These are phyloP conservation scores for Loripinus fragilis DNA, from an alignment of 2,888 invertebrate genomes.

Conservation along the genomic window DNA sequence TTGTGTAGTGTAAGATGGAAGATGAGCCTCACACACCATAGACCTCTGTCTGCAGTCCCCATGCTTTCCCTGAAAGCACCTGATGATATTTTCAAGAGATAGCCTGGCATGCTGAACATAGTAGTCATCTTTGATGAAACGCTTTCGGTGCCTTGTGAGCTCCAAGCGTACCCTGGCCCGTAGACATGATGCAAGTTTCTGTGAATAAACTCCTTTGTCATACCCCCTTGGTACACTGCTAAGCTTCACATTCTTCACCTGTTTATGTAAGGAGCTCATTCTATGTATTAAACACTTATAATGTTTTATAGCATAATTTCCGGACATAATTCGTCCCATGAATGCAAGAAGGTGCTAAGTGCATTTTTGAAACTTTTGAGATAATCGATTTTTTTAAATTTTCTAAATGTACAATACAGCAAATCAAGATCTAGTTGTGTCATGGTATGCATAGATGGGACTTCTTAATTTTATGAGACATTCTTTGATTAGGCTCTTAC, in stretches of 20 bases:
- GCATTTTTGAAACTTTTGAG: no score
- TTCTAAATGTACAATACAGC: no score
- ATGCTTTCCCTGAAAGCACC: conserved; percentile 18
- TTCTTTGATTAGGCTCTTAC: no score
- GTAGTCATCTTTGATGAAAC: neutral
- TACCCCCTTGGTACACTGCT: neutral
- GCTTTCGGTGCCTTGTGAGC: conserved; percentile 1
- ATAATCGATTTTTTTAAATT: no score
- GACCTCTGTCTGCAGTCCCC: conserved; percentile 7
- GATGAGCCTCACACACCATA: conserved; percentile 26
- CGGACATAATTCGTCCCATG: no score
- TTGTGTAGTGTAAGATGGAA: conserved; percentile 1
- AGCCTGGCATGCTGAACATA: neutral
- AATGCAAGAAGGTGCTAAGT: no score
- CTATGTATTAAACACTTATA: conserved; percentile 30
- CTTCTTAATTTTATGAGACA: no score
- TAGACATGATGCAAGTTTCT: conserved; percentile 13
- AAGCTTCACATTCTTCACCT: conserved; percentile 7
- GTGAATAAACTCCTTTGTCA: neutral
- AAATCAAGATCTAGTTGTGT: no score
- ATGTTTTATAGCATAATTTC: conserved; percentile 9
- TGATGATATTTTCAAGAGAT: conserved; percentile 1
- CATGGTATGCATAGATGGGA: no score
- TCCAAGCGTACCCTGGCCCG: conserved; percentile 15
- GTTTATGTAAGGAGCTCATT: conserved; percentile 17